A percentile compares a stretch with the other conserved stretches of the same genome.
These are phyloP conservation scores for Stomatorhinus walkeri DNA, from an alignment of 2,797 vertebrate genomes.

Conservation along the genomic window DNA sequence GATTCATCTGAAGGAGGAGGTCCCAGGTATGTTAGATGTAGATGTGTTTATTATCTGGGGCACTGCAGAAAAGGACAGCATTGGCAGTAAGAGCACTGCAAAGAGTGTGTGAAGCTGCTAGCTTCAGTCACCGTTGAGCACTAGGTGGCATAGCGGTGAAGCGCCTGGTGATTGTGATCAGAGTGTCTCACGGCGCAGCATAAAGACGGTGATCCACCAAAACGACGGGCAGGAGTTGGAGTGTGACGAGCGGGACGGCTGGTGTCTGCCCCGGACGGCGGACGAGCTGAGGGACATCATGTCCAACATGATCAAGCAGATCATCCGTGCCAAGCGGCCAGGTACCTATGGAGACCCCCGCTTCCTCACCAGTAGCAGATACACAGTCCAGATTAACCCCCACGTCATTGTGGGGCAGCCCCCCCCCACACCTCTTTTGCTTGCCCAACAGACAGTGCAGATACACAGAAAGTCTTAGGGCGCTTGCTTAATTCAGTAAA, in stretches of 20 bases:
- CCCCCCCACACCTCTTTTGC: background rate
- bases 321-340: slow-evolving; percentile 67
- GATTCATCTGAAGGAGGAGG: background rate
- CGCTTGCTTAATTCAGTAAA: background rate
- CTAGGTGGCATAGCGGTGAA: background rate
- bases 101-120: background rate
- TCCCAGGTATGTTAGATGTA: background rate
- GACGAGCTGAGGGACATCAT: slow-evolving; percentile 83
- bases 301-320: slow-evolving; percentile 80
- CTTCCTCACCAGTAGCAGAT: background rate
- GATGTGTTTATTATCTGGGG: background rate
- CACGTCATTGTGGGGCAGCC: background rate
- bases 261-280: slow-evolving; percentile 81
- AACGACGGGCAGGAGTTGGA: slow-evolving; percentile 61
- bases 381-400: background rate
- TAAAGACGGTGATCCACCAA: slow-evolving; percentile 68
- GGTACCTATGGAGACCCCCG: slow-evolving; percentile 52
- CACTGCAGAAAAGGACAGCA: background rate
- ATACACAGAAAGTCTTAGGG: background rate
- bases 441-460: background rate
- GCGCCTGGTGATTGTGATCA: background rate
- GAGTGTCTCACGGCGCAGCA: slow-evolving; percentile 35
- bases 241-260: slow-evolving; percentile 87
- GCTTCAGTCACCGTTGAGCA: background rate
- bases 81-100: background rate